Base-by-base conservation (phyloP, 2,888 invertebrate genomes). In the Argynnis bischoffii region DNA sequence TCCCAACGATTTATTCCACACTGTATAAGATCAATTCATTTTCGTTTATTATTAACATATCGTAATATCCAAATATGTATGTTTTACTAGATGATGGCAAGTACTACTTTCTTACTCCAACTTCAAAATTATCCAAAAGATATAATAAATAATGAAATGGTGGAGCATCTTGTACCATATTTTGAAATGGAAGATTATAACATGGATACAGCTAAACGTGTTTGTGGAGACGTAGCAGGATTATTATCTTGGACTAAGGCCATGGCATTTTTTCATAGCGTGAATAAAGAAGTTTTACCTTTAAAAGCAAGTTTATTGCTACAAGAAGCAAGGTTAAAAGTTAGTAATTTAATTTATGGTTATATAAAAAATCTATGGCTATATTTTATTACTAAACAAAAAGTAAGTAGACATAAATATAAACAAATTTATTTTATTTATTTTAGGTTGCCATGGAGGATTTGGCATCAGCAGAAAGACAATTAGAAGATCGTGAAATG, bases 151-250 rank as follows among this genome's bases (percentile, higher is more conserved):
- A 98, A 98, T 80, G 99, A 99, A 91, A 98, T 99, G 95, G 97
- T 99, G 11, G 99, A 99, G 83, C 93, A 99, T 70, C 88, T 99
- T 65, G 94, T 95, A 74, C 98, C 98, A 0, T 99, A 98, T 86
- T 97, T 98, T 78, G 95, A 96, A 83, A 98, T 98, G 98, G 98
- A 98, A 79, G 99, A 99, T 86, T 99, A 99, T 85, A 98, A 97
- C 82, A 97, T 99, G 97, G 99, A 99, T 79, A 98, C 97, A 65
- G 99, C 99, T 0, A 96, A 98, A 82, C 94, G 98, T 73, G 99
- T 99, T 5, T 99, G 99, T 82, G 99, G 99, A 64, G 99, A 99
- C 82, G 99, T 99, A 0, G 98, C 99, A 15, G 99, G 99, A 2
- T 92, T 99, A 14, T 88, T 98, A 2, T 98, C 98, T 0, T 99